These are phyloP conservation scores for Gila robusta DNA, from an alignment of 2,797 vertebrate genomes.

Conservation along the genomic window DNA sequence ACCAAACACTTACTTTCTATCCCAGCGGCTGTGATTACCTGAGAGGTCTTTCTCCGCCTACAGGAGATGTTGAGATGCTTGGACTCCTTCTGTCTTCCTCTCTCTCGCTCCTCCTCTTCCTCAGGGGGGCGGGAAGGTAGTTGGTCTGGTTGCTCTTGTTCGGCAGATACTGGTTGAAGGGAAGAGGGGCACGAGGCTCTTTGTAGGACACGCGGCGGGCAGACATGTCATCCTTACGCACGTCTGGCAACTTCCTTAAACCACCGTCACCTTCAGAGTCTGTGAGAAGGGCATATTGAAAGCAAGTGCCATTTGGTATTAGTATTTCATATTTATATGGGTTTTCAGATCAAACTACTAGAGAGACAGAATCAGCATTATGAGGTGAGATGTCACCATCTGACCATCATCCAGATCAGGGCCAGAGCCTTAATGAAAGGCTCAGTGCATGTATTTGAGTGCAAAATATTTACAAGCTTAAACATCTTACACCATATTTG, in stretches of 20 bases:
- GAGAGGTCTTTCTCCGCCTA: constrained; percentile 83
- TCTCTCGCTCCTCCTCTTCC: constrained; percentile 86
- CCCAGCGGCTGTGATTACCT: constrained; percentile 75
- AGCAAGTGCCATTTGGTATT: not conserved
- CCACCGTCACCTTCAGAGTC: constrained; percentile 90
- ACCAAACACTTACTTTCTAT: not conserved
- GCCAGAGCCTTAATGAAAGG: not conserved
- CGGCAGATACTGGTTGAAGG: constrained; percentile 98
- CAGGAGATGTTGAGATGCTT: constrained; percentile 82
- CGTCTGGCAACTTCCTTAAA: constrained; percentile 90
- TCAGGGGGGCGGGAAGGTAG: constrained; percentile 87
- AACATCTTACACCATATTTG: not conserved
- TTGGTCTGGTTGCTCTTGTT: constrained; percentile 92
- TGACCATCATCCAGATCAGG: not conserved
- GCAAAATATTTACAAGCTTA: constrained; percentile 1
- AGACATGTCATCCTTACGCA: constrained; percentile 97
- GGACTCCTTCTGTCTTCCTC: constrained; percentile 90
- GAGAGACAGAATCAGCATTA: not conserved
- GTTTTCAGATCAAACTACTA: not conserved
- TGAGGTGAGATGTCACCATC: not conserved
- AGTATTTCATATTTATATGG: not conserved
- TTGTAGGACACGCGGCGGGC: constrained; percentile 88
- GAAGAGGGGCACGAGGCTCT: constrained; percentile 88
- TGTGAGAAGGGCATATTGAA: constrained; percentile 10
- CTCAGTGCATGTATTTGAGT: not conserved